phyloP scores from a whole-genome alignment of 92 coral and sea anemone genomes.

The Parazoanthus swiftii region DNA sequence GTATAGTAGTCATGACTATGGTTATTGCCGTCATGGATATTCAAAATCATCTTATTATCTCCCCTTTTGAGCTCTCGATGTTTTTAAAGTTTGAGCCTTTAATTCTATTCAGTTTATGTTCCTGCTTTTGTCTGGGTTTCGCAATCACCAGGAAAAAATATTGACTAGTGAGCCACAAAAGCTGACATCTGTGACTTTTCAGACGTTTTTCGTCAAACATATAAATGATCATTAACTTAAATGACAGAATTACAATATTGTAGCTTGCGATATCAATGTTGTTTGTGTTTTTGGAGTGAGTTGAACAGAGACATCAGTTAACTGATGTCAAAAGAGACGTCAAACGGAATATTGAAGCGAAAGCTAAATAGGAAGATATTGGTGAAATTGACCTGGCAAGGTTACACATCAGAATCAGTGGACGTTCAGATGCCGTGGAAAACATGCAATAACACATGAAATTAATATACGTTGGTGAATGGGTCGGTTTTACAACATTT shows the following conservation, averaged over 20 bases:
- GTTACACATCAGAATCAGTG: background rate
- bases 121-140: background rate
- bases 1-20: background rate
- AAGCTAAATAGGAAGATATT: background rate
- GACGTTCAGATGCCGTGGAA: background rate
- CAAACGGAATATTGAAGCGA: conserved; percentile 3
- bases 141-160: background rate
- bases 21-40: background rate
- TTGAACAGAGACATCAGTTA: background rate
- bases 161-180: background rate
- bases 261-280: background rate
- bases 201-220: background rate
- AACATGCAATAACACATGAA: background rate
- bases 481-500: too few species aligned
- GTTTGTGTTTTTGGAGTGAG: background rate
- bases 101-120: background rate
- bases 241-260: background rate
- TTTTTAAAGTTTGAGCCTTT: background rate
- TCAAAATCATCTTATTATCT: background rate
- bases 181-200: background rate
- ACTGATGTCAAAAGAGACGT: background rate
- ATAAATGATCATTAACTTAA: background rate
- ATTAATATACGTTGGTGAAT: too few species aligned
- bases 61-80: background rate
- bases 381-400: background rate